Evolutionary conservation across 2,113 vertebrate species (phyloP).

Genomic region (Pontoporia blainvillei): DNA sequence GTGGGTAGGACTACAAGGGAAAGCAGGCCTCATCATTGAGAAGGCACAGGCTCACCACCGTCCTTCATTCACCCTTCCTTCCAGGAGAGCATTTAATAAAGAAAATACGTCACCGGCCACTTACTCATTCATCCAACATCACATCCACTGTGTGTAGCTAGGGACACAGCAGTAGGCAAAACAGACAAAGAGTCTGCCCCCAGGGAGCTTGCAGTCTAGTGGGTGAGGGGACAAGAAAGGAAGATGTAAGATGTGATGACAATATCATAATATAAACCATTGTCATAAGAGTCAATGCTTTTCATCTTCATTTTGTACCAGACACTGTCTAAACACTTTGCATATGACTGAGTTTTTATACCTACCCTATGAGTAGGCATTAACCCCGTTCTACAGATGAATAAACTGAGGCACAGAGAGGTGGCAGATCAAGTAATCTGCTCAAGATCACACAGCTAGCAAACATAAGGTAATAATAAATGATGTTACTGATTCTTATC

Average conservation of each 20-base stretch:
- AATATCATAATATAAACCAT: accelerated
- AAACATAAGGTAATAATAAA: not conserved
- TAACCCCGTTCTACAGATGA: not conserved
- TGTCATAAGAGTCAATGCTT: accelerated
- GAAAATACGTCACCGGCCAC: not conserved
- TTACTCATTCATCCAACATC: no score
- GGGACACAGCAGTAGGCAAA: not conserved
- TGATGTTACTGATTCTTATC: accelerated
- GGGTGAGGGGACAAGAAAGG: accelerated
- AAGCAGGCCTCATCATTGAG: accelerated
- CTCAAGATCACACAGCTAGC: not conserved
- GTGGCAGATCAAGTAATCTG: not conserved
- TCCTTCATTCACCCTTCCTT: not conserved
- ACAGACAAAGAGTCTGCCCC: not conserved
- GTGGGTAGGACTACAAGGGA: not conserved
- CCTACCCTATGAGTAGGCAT: not conserved
- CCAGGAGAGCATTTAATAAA: not conserved
- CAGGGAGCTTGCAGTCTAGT: accelerated
- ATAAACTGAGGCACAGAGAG: not conserved
- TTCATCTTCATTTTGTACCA: accelerated
- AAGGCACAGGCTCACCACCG: accelerated
- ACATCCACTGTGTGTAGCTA: accelerated
- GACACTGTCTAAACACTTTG: accelerated
- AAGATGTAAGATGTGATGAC: accelerated
- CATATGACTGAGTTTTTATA: accelerated